phyloP scores from a whole-genome alignment of 2,113 vertebrate genomes.

The human (Homo sapiens) region DNA sequence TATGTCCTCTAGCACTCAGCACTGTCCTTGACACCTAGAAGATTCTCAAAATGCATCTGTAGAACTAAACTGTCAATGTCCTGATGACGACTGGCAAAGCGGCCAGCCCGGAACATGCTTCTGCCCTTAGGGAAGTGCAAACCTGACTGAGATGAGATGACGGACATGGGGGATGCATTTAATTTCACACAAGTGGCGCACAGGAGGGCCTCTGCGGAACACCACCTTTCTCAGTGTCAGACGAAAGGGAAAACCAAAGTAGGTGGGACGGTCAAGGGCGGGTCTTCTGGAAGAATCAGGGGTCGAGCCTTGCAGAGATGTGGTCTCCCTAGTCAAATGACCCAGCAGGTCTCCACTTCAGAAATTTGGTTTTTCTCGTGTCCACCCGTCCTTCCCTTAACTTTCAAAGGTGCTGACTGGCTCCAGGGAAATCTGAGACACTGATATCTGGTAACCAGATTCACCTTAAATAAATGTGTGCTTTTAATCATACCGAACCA shows the following conservation, averaged over 20 bases:
- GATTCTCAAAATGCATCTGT: not conserved
- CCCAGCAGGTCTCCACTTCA: not conserved
- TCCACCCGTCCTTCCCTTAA: not conserved
- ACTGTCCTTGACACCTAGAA: not conserved
- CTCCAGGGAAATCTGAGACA: too few relatives aligned
- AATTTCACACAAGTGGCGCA: not conserved
- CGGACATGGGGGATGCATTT: too few relatives aligned
- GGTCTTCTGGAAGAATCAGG: not conserved
- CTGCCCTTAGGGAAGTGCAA: not conserved
- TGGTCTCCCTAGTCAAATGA: not conserved
- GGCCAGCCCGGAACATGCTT: not conserved
- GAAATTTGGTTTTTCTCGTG: not conserved
- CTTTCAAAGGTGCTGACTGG: too few relatives aligned
- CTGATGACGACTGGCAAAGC: rapidly evolving
- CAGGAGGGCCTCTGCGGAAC: too few relatives aligned
- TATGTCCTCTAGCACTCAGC: not conserved
- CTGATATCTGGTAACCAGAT: too few relatives aligned
- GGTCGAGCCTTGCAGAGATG: not conserved
- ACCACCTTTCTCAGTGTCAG: not conserved
- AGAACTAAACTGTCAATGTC: not conserved
- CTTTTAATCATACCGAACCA: too few relatives aligned
- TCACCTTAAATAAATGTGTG: too few relatives aligned
- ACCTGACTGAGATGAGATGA: not conserved
- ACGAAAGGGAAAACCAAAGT: not conserved
- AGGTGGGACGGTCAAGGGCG: not conserved